These are phyloP conservation scores for Crax fasciolata DNA, from an alignment of 2,797 vertebrate species.

Conservation along the genomic window DNA sequence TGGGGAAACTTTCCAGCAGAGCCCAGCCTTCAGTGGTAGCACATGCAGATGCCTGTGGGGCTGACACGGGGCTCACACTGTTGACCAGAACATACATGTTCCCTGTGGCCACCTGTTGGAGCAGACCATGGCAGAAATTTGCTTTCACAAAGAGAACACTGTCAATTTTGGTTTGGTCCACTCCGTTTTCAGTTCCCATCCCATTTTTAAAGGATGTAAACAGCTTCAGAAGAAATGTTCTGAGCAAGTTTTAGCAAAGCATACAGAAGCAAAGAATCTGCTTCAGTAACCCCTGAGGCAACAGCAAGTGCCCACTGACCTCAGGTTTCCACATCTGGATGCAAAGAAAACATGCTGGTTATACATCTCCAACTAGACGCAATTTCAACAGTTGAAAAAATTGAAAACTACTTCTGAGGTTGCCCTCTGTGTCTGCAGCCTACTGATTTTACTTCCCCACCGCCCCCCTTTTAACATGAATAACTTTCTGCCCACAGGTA, in stretches of 20 bases:
- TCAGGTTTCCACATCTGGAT: not conserved
- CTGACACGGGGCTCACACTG: not conserved
- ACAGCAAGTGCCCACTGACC: not conserved
- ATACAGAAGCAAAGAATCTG: not conserved
- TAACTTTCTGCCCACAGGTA: constrained; percentile 78
- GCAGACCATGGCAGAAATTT: not conserved
- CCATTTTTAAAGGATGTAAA: not conserved
- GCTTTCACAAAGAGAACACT: not conserved
- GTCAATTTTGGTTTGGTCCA: not conserved
- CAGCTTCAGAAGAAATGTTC: not conserved
- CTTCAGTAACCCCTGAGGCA: not conserved
- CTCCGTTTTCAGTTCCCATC: not conserved
- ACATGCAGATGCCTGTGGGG: not conserved
- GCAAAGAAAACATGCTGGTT: not conserved
- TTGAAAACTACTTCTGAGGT: not conserved
- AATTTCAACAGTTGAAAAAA: not conserved
- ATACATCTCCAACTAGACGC: not conserved
- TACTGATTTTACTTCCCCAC: not conserved
- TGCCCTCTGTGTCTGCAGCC: not conserved
- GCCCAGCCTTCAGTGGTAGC: not conserved
- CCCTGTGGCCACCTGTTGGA: not conserved
- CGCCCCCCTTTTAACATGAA: not conserved
- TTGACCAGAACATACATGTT: not conserved
- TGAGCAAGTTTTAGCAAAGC: not conserved
- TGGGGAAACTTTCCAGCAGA: not conserved